Percentiles rank a stretch among this genome's conserved stretches.
phyloP scores from a whole-genome alignment of 2,113 vertebrate genomes.

The Centropus bengalensis region DNA sequence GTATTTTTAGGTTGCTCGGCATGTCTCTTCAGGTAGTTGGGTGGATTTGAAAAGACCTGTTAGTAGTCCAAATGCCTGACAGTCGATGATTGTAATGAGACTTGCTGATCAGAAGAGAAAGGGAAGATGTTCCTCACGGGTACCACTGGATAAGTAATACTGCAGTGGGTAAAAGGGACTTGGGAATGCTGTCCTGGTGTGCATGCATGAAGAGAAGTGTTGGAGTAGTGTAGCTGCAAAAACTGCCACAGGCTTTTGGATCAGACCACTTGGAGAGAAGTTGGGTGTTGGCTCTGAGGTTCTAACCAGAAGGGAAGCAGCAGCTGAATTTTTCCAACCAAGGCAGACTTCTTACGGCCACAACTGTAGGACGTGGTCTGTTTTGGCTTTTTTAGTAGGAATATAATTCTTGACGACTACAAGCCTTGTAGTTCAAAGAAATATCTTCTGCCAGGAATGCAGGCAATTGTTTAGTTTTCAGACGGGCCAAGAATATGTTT shows the following conservation, averaged over 20 bases:
- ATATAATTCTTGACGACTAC: not conserved
- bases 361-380: not conserved
- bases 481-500: constrained; percentile 27
- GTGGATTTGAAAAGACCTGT: not conserved
- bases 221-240: not conserved
- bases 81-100: not conserved
- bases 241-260: not conserved
- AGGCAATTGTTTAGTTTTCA: constrained; percentile 55
- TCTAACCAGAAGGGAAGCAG: constrained; percentile 11
- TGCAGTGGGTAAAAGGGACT: not conserved
- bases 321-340: constrained; percentile 39
- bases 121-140: not conserved
- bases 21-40: not conserved
- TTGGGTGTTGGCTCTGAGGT: constrained; percentile 27
- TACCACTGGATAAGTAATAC: not conserved
- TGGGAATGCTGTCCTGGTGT: not conserved
- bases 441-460: constrained; percentile 31
- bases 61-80: not conserved
- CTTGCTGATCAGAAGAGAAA: not conserved
- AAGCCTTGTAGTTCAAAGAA: constrained; percentile 17
- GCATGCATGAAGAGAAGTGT: not conserved
- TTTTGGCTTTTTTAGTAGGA: constrained; percentile 28
- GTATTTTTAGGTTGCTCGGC: not conserved
- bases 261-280: not conserved
- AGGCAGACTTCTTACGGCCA: not conserved